Conservation (phyloP, 2,888 invertebrate genomes). For the Pharmacophagus antenor region DNA sequence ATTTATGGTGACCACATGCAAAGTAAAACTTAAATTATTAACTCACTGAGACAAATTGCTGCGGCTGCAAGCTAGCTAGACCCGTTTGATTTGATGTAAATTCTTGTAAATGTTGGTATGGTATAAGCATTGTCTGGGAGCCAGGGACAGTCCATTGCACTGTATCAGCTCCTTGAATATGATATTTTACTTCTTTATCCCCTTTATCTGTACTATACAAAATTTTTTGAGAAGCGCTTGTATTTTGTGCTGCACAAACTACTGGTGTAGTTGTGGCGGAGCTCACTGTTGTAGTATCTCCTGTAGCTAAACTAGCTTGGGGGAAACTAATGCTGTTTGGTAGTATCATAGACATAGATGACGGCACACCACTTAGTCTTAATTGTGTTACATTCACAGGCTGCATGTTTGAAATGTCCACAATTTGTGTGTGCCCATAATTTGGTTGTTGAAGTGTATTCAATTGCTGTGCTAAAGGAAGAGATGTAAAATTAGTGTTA, state of each 20-base stretch:
- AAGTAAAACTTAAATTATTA: conserved; percentile 2
- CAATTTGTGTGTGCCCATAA: conserved; percentile 66
- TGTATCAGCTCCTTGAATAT: conserved; percentile 69
- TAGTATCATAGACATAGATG: conserved; percentile 75
- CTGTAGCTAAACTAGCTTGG: conserved; percentile 62
- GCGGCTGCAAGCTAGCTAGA: conserved; percentile 62
- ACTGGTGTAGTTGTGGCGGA: conserved; percentile 69
- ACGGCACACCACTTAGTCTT: conserved; percentile 67
- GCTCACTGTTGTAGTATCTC: conserved; percentile 71
- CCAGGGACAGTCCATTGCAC: conserved; percentile 74
- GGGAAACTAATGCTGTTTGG: conserved; percentile 68
- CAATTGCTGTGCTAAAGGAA: conserved; percentile 63
- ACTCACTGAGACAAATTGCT: conserved; percentile 76
- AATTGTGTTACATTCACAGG: conserved; percentile 73
- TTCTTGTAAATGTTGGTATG: conserved; percentile 73
- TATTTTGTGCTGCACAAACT: conserved; percentile 71
- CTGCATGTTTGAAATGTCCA: conserved; percentile 72
- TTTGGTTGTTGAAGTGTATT: conserved; percentile 64
- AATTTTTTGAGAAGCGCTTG: conserved; percentile 69
- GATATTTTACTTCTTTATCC: conserved; percentile 73
- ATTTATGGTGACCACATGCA: too few relatives aligned
- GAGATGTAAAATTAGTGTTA: conserved; percentile 66
- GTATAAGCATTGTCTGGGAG: conserved; percentile 74
- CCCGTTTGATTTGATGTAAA: conserved; percentile 60
- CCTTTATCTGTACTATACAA: conserved; percentile 71